A percentile compares a stretch with the other conserved stretches of the same genome.
Evolutionary conservation across 2,113 vertebrate genomes (phyloP).

Genomic region (Pelvicachromis taeniatus): DNA sequence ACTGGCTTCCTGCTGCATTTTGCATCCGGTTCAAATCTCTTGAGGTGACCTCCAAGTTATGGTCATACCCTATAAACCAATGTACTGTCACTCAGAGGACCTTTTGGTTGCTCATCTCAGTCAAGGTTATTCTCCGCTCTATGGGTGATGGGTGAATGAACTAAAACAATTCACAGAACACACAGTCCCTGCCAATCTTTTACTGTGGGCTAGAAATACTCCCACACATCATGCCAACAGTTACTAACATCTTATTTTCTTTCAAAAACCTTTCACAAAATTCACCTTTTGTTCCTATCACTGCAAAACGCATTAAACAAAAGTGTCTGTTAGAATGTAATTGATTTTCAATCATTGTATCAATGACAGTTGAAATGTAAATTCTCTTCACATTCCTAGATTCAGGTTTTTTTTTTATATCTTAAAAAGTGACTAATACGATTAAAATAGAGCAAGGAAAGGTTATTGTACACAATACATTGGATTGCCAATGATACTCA

Average conservation of each 20-base stretch:
- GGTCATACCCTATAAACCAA: neutral
- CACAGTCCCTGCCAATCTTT: neutral
- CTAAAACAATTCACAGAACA: neutral
- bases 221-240: neutral
- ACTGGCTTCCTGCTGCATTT: neutral
- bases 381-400: neutral
- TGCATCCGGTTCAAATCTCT: neutral
- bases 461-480: neutral
- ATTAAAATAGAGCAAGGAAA: neutral
- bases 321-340: neutral
- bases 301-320: neutral
- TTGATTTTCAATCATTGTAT: neutral
- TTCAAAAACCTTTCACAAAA: neutral
- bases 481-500: neutral
- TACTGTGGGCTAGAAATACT: neutral
- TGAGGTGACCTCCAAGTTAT: neutral
- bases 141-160: neutral
- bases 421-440: neutral
- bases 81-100: neutral
- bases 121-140: neutral
- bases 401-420: neutral
- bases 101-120: neutral
- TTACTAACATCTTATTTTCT: neutral
- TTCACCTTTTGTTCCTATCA: neutral
- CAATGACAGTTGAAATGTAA: neutral